phyloP scores from a whole-genome alignment of 1,140 invertebrate genomes.

The Pemphigus obesinymphae region DNA sequence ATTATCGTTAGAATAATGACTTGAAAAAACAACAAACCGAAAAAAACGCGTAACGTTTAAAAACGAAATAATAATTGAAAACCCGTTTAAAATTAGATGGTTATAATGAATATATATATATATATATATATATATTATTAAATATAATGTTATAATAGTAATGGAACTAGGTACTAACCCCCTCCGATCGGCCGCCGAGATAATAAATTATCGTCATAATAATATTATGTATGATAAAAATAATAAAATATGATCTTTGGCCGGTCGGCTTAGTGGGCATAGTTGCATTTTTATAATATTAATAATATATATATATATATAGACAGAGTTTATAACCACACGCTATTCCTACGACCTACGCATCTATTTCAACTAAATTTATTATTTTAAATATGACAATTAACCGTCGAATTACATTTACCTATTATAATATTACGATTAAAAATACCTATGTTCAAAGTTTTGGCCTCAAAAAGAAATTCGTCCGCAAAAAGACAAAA shows the following conservation, averaged over 20 bases:
- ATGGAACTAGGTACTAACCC: not conserved
- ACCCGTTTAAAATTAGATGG: conserved; percentile 21
- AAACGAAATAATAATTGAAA: conserved; percentile 28
- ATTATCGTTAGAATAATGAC: conserved; percentile 38
- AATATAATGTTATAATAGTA: not conserved
- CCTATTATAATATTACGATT: not conserved
- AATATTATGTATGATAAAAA: too few species aligned
- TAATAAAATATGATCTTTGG: not conserved
- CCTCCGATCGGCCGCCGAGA: not conserved
- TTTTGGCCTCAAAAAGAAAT: not conserved
- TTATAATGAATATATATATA: too few species aligned
- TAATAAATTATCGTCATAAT: not conserved
- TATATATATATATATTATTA: not conserved
- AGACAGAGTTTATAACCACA: too few species aligned
- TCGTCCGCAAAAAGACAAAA: not conserved
- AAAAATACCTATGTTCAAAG: not conserved
- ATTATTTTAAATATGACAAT: too few species aligned
- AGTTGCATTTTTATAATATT: not conserved
- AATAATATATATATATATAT: too few species aligned
- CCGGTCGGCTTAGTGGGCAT: not conserved
- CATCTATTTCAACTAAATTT: not conserved
- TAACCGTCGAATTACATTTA: too few species aligned
- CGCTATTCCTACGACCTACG: not conserved
- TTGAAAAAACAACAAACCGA: conserved; percentile 21
- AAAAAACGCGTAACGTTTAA: conserved; percentile 21